Evolutionary conservation across 2,888 invertebrate species (phyloP).

Genomic region (Ephialtes manifestator): DNA sequence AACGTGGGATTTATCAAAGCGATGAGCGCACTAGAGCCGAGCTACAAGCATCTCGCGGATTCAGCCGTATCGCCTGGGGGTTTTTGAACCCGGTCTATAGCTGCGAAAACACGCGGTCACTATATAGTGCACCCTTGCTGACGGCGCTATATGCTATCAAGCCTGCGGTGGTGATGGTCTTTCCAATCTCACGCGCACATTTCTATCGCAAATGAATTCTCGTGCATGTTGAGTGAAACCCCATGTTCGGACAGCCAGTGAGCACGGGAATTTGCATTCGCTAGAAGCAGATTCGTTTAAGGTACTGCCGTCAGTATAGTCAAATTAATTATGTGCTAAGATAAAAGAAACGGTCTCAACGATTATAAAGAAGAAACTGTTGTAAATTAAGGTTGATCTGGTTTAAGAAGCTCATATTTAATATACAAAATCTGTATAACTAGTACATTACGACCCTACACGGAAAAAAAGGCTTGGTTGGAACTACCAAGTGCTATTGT

Average conservation of each 20-base stretch:
- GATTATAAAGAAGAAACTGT: too few relatives aligned
- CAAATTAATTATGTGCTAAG: too few relatives aligned
- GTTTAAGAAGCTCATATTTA: too few relatives aligned
- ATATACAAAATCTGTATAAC: too few relatives aligned
- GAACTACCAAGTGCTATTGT: too few relatives aligned
- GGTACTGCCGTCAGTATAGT: too few relatives aligned
- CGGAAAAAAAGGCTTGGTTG: too few relatives aligned
- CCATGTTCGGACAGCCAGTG: slow-evolving; percentile 38
- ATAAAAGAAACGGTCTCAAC: too few relatives aligned
- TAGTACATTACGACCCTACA: too few relatives aligned
- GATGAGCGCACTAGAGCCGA: slow-evolving; percentile 15
- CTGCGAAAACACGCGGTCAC: slow-evolving; percentile 16
- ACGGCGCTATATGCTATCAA: background rate
- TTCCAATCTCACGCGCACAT: slow-evolving; percentile 41
- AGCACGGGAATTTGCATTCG: slow-evolving; percentile 46
- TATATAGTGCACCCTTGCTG: slow-evolving; percentile 11
- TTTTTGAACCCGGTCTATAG: background rate
- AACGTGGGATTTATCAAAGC: slow-evolving; percentile 8
- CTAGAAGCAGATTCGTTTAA: slow-evolving; percentile 23
- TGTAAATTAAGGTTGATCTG: too few relatives aligned
- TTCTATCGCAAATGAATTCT: slow-evolving; percentile 26
- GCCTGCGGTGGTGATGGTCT: slow-evolving; percentile 22
- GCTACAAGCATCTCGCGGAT: slow-evolving; percentile 19
- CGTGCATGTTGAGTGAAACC: slow-evolving; percentile 34
- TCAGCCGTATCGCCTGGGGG: slow-evolving; percentile 9